Conservation (phyloP, 2,797 vertebrate species). For the Manis javanica region DNA sequence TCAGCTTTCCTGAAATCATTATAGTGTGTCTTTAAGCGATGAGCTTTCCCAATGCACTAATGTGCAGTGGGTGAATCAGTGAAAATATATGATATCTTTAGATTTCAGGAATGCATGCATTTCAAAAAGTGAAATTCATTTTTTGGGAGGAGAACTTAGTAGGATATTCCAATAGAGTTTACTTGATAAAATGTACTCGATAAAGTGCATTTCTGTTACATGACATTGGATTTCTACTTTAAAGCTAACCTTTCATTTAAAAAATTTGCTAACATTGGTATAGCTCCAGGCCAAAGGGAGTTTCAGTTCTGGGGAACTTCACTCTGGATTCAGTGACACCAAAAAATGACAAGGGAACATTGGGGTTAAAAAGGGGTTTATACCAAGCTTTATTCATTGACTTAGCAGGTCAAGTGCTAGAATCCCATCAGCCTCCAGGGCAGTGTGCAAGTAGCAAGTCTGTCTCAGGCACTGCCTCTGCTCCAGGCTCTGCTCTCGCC, state of each 20-base stretch:
- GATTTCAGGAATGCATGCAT: neutral
- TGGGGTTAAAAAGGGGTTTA: too few relatives aligned
- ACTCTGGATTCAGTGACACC: too few relatives aligned
- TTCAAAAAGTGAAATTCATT: neutral
- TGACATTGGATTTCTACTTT: neutral
- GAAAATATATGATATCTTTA: neutral
- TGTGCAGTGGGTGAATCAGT: neutral
- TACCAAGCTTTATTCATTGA: too few relatives aligned
- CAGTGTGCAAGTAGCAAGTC: too few relatives aligned
- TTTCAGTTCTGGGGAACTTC: too few relatives aligned
- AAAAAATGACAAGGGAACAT: too few relatives aligned
- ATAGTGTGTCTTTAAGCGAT: neutral
- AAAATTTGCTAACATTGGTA: neutral
- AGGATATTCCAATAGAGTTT: neutral
- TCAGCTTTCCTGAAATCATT: neutral
- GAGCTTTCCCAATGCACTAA: neutral
- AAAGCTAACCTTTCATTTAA: neutral
- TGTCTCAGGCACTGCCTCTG: too few relatives aligned
- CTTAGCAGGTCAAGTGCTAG: too few relatives aligned
- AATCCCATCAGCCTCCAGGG: too few relatives aligned
- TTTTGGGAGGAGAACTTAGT: neutral
- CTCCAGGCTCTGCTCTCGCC: too few relatives aligned
- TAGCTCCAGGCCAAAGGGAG: too few relatives aligned
- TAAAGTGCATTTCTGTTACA: neutral
- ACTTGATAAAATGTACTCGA: neutral